Evolutionary conservation across 2,797 vertebrate species (phyloP), one percentile per base, ranked within the genome.

Genomic region (Limnodromus scolopaceus): DNA sequence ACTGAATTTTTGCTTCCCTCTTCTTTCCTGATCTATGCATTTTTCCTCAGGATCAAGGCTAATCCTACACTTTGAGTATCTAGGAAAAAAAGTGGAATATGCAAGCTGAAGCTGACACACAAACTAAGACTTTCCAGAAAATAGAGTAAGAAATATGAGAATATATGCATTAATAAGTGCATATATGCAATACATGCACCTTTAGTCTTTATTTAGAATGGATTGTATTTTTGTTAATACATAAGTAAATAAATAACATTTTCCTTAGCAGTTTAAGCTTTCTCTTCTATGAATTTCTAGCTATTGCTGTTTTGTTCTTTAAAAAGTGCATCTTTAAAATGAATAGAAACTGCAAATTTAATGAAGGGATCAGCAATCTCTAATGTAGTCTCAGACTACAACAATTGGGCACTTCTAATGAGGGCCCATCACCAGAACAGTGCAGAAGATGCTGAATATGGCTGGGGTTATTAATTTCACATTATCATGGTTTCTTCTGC

Each of bases 401-500:
- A 69, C 23, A 53, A 11, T 1, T 53, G 41, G 19, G 5, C 65
- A 58, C 13, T 66, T 80, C 49, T 76, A n/a, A 45, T 27, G 77
- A 63, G 11, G 10, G 7, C 5, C 30, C 23, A 38, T 27, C 51
- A 77, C 3, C 46, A 74, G 43, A 86, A 24, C 24, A 81, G 57
- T 19, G 36, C 25, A 81, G 49, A 83, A 65, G 30, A 66, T 60
- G 46, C 10, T 34, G 32, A 64, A 53, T 15, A 41, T 10, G 24
- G 9, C 32, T 89, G 30, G 34, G 9, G 22, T 75, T 84, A 63
- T 38, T 63, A 2, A 34, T 60, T 53, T 63, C 58, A 66, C 36
- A 20, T 6, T 22, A 15, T 10, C 16, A 32, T 1, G 2, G 13
- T 51, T 69, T 55, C 30, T 66, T 82, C 14, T 0, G 0, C 39